phyloP scores from a whole-genome alignment of 1,140 invertebrate species.

The Eurosta solidaginis region DNA sequence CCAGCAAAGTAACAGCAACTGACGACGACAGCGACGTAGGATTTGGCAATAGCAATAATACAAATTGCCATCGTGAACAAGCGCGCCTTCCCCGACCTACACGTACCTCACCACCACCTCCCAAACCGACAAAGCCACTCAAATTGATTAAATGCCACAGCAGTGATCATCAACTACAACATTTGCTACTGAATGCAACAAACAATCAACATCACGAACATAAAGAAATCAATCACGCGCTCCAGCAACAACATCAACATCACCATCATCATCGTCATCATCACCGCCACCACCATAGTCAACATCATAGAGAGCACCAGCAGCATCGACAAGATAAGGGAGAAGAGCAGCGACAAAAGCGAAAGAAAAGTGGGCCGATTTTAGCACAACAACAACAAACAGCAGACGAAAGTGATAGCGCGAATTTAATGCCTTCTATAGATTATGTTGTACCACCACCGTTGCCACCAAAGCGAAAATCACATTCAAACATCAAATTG shows the following conservation, averaged over 20 bases:
- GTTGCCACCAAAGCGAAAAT: slow-evolving; percentile 24
- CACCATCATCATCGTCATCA: slow-evolving; percentile 17
- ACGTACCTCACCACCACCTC: slow-evolving; percentile 7
- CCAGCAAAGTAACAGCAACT: not conserved
- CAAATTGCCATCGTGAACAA: not conserved
- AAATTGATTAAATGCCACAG: slow-evolving; percentile 9
- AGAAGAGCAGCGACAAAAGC: not conserved
- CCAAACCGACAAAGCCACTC: not conserved
- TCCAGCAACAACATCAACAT: not conserved
- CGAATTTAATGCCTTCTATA: slow-evolving; percentile 33
- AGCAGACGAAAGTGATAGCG: slow-evolving; percentile 42
- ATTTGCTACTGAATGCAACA: not conserved
- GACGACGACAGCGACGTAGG: not conserved
- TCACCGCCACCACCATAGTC: slow-evolving; percentile 2
- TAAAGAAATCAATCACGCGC: slow-evolving; percentile 14
- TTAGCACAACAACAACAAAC: slow-evolving; percentile 51
- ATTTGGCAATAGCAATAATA: not conserved
- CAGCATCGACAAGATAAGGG: not conserved
- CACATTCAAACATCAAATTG: not conserved
- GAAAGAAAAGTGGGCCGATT: too few relatives aligned
- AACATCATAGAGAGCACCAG: slow-evolving; percentile 8
- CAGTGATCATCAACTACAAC: not conserved
- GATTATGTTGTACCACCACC: slow-evolving; percentile 30
- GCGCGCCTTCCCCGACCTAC: not conserved
- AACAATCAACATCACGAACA: slow-evolving; percentile 7